Conservation (phyloP, 1,140 invertebrate genomes). For the Scylla paramamosain region DNA sequence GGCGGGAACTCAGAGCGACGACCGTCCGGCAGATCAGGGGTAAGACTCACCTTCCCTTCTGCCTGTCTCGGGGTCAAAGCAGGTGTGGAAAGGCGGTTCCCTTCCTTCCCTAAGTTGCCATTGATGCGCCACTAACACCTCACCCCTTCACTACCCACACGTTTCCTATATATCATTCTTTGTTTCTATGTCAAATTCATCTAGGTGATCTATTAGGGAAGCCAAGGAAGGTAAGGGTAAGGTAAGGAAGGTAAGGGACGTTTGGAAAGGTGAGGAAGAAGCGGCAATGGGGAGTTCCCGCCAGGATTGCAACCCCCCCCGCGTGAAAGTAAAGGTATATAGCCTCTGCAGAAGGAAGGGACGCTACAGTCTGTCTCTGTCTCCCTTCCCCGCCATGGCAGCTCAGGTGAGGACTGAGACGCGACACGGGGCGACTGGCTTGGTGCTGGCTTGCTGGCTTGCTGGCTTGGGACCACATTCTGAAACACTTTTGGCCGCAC, state of each 20-base stretch:
- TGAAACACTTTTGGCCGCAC: too few species aligned
- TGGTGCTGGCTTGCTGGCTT: too few species aligned
- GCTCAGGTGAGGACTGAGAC: neutral
- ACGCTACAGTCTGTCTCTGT: constrained; percentile 9
- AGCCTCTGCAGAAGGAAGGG: neutral
- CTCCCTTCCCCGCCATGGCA: neutral
- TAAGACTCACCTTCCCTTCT: neutral
- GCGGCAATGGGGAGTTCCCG: neutral
- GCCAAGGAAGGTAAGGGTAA: neutral
- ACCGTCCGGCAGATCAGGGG: neutral
- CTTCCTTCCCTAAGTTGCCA: neutral
- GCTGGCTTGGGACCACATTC: too few species aligned
- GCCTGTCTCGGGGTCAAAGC: neutral
- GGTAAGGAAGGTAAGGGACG: neutral
- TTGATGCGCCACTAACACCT: neutral
- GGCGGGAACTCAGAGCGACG: neutral
- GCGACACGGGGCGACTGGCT: too few species aligned
- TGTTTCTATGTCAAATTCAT: neutral
- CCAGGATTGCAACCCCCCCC: neutral
- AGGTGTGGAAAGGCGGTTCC: neutral
- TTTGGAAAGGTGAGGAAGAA: neutral
- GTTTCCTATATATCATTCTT: neutral
- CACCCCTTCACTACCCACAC: neutral
- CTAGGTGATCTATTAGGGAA: too few species aligned
- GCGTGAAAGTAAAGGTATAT: constrained; percentile 14